Base-by-base conservation (phyloP, 2,888 invertebrate genomes). In the Nematopogon swammerdamellus region DNA sequence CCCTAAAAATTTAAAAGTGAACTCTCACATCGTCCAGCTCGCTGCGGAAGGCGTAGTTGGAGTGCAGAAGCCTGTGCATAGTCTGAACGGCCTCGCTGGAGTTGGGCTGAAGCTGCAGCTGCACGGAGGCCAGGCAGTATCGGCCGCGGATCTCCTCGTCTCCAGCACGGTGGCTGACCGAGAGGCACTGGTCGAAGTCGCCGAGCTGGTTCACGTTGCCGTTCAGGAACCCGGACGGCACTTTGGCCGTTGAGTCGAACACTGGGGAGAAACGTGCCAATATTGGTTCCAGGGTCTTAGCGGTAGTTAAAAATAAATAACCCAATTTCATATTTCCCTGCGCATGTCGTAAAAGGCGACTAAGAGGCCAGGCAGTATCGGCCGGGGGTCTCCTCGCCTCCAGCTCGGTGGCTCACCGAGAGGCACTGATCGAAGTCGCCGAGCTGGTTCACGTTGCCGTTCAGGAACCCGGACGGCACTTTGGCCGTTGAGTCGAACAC, bases 161-260 rank as follows among this genome's bases (percentile, higher is more conserved):
- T 6, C 19, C 44, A 4, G 5, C 18, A n/a, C 18, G 5, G 44
- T 56, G 57, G 61, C 61, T 64, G 18, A 65, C 55, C 30, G 58
- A 58, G 51, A 83, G 55, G 59, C 83, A 83, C 58, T 81, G 77
- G 58, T 82, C 82, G 56, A 74, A 82, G 61, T 83, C 82, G 1
- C 83, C 83, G 43, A 73, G 71, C 55, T 83, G 83, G 63, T 83
- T 82, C 20, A 82, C 68, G 56, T 83, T 83, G 19, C 83, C 83
- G 55, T 65, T 79, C 19, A 83, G 58, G 18, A 83, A 63, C 18
- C 83, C 83, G 3, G 83, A 80, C 8, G 83, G 76, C 18, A 82
- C 58, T 62, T 83, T 83, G 5, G 81, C 82, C 2, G 80, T 72
- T 3, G 83, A 74, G 60, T 83, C 83, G 57, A 80, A 71, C 80